Conservation (phyloP, 2,888 invertebrate genomes). For the Acrocera orbiculus region DNA sequence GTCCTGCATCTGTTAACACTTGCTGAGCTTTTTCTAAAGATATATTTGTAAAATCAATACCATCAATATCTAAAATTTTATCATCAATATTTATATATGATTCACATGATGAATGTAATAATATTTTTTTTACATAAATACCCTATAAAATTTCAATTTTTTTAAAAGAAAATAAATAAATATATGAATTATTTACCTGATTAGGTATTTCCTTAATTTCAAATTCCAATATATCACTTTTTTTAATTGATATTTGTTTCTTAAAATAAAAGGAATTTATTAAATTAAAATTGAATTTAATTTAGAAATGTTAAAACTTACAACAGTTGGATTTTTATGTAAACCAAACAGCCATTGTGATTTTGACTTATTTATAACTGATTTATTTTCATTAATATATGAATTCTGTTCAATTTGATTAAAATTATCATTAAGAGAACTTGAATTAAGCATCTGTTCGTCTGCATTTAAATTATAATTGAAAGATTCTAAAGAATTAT, state of each 20-base stretch:
- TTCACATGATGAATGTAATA: constrained; percentile 21
- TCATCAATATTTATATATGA: constrained; percentile 20
- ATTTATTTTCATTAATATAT: background rate
- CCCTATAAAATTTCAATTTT: constrained; percentile 17
- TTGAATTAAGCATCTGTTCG: background rate
- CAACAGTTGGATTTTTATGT: constrained; percentile 29
- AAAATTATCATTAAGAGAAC: background rate
- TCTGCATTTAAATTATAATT: no score
- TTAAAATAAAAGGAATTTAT: constrained; percentile 8
- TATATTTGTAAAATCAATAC: constrained; percentile 26
- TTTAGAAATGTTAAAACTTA: constrained; percentile 8
- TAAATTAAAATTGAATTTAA: background rate
- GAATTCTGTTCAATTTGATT: background rate
- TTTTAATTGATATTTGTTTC: constrained; percentile 25
- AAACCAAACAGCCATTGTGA: constrained; percentile 27
- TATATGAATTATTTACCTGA: constrained; percentile 18
- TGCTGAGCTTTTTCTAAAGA: constrained; percentile 21
- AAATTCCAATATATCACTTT: constrained; percentile 22
- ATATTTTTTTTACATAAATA: constrained; percentile 23
- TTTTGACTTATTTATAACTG: background rate
- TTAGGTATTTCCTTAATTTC: constrained; percentile 22
- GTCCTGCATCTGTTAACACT: constrained; percentile 21
- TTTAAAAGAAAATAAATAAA: no score
- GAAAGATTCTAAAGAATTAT: no score
- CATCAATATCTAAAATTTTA: constrained; percentile 27